Evolutionary conservation across 2,113 vertebrate species (phyloP), one percentile per base, ranked within the genome.

Genomic region (Lates calcarifer): DNA sequence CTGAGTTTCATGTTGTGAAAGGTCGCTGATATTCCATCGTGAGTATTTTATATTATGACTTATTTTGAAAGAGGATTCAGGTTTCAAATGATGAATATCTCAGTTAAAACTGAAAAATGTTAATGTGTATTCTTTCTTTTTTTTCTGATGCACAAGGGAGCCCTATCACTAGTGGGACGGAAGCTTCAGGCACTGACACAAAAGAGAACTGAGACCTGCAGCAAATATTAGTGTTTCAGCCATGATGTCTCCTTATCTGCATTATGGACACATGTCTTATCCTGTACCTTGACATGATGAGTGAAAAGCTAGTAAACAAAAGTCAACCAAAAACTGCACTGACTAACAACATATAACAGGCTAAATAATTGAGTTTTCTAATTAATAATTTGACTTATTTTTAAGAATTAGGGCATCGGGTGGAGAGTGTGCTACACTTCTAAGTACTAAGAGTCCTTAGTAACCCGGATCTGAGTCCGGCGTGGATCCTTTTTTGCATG

Each of bases 71-170:
- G 49, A 55, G 31, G 68, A 51, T 41, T 86, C 33, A 2, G 31
- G 70, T 88, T 88, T 87, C 81, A 71, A 43, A 80, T 81, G 41
- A 74, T 72, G 76, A 78, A 79, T 71, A 28, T 73, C 28, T 70
- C 13, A 43, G 63, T 62, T 49, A 51, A 51, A 78, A 66, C 12
- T 24, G 20, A 31, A 69, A 66, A 63, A n/a, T n/a, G n/a, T 45
- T 29, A 12, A 18, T 70, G 71, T 58, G 66, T 64, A n/a, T 73
- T 79, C 18, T 24, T 39, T 49, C 8, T 74, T 53, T 41, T 13
- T 12, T 24, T 24, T 60, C 39, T 51, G 28, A 60, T 56, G 39
- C 47, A 78, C 41, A 41, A 62, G 53, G 26, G 13, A 55, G 43
- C n/a, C 31, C 37, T 43, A 62, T 39, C 47, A 55, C 57, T 28